Evolutionary conservation across 1,140 invertebrate genomes (phyloP).

Genomic region (Lordiphosa mommai): DNA sequence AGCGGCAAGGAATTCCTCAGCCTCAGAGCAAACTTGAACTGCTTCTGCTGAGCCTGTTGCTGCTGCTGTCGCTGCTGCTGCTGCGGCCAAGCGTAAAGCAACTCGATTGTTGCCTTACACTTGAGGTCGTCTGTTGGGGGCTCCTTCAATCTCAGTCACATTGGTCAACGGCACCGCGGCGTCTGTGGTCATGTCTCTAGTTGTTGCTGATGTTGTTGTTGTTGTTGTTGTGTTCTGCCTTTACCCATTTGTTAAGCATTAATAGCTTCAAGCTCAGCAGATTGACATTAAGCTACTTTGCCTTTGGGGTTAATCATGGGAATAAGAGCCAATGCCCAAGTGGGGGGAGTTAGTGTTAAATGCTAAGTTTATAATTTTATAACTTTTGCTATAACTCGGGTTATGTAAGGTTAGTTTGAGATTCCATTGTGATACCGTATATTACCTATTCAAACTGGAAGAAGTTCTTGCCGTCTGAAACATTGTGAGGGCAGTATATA

Average conservation of each 20-base stretch:
- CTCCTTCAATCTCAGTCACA: constrained; percentile 42
- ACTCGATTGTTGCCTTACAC: constrained; percentile 66
- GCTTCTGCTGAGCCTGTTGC: constrained; percentile 47
- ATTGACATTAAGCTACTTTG: constrained; percentile 68
- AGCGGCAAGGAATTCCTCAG: constrained; percentile 74
- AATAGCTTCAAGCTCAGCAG: constrained; percentile 47
- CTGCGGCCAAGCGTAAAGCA: constrained; percentile 54
- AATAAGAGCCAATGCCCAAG: constrained; percentile 1
- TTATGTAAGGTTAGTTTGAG: too few species aligned
- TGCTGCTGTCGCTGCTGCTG: constrained; percentile 29
- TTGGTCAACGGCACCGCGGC: constrained; percentile 70
- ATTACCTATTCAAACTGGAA: too few species aligned
- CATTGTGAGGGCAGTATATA: too few species aligned
- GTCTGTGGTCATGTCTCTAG: constrained; percentile 58
- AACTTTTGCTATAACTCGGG: too few species aligned
- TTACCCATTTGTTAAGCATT: constrained; percentile 74
- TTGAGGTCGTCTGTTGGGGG: constrained; percentile 62
- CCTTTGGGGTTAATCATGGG: constrained; percentile 10
- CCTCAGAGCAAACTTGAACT: constrained; percentile 64
- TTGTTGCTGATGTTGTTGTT: constrained; percentile 20
- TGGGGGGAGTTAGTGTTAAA: too few species aligned
- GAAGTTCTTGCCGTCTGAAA: too few species aligned
- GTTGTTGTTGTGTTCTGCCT: constrained; percentile 55
- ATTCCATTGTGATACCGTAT: too few species aligned
- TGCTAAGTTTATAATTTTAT: too few species aligned